Percentiles rank a stretch among this genome's conserved stretches.
phyloP scores from a whole-genome alignment of 2,888 invertebrate genomes.

The Trichogramma evanescens region DNA sequence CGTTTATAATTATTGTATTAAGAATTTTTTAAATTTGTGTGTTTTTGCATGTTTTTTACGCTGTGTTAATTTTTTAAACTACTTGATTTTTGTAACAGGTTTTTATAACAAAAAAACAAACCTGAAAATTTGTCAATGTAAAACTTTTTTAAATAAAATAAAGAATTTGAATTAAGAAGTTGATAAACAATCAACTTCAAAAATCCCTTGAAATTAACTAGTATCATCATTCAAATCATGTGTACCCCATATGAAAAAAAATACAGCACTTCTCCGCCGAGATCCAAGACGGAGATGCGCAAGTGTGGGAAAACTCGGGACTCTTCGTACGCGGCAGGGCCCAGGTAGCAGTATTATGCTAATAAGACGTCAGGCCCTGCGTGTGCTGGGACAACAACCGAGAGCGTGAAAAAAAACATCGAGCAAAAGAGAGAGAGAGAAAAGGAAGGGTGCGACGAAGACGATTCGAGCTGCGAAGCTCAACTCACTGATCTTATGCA shows the following conservation, averaged over 20 bases:
- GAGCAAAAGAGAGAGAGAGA: conserved; percentile 20
- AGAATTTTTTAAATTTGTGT: not conserved
- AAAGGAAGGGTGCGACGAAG: conserved; percentile 10
- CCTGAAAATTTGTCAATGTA: too few species aligned
- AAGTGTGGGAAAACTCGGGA: conserved; percentile 13
- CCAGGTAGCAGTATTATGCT: conserved; percentile 5
- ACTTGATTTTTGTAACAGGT: not conserved
- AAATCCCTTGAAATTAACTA: too few species aligned
- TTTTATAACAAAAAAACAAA: not conserved
- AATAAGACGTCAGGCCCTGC: conserved; percentile 13
- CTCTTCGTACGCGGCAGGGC: not conserved
- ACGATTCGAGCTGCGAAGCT: not conserved
- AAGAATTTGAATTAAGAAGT: too few species aligned
- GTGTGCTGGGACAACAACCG: too few species aligned
- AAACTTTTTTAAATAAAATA: too few species aligned
- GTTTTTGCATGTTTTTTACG: not conserved
- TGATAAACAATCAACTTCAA: too few species aligned
- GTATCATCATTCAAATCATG: too few species aligned
- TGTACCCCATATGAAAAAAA: too few species aligned
- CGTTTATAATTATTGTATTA: not conserved
- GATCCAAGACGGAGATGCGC: not conserved
- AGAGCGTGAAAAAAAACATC: not conserved
- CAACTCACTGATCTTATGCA: conserved; percentile 15
- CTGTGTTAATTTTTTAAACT: not conserved
- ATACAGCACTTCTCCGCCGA: too few species aligned